Conservation (phyloP, 2,113 vertebrate species). For the Crocuta crocuta region DNA sequence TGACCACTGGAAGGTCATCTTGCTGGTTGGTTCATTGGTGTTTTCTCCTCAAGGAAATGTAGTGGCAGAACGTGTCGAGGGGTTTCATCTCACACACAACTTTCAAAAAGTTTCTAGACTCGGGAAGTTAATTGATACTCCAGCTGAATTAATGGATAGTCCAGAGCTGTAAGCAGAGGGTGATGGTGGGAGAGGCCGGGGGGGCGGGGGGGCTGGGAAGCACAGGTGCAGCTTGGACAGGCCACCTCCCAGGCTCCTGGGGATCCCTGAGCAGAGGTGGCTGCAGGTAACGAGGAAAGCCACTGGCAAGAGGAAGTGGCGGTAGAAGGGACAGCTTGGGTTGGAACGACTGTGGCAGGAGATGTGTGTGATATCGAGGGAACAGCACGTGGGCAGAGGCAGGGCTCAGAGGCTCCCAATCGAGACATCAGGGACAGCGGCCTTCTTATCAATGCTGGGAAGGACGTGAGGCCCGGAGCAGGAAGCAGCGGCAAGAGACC, state of each 20-base stretch:
- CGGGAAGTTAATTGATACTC: not conserved
- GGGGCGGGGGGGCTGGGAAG: not conserved
- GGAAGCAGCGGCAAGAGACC: not conserved
- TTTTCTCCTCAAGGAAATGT: not conserved
- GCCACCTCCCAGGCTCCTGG: not conserved
- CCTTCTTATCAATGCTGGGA: not conserved
- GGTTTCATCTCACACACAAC: not conserved
- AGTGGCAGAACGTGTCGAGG: not conserved
- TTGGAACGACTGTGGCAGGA: too few species aligned
- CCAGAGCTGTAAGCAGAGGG: too few species aligned
- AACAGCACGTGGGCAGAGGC: not conserved
- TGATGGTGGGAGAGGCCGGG: rapidly evolving
- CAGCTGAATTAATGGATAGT: not conserved
- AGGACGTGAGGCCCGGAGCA: rapidly evolving
- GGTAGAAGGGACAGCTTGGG: rapidly evolving
- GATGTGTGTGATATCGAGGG: not conserved
- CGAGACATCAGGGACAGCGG: too few species aligned
- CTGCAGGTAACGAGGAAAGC: not conserved
- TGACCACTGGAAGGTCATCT: not conserved
- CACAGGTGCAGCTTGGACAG: not conserved
- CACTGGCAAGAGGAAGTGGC: rapidly evolving
- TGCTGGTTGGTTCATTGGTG: not conserved
- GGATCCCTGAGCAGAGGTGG: rapidly evolving
- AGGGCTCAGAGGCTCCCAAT: not conserved
- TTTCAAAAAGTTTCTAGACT: not conserved